Conservation (phyloP, 2,797 vertebrate genomes). For the Anableps anableps region DNA sequence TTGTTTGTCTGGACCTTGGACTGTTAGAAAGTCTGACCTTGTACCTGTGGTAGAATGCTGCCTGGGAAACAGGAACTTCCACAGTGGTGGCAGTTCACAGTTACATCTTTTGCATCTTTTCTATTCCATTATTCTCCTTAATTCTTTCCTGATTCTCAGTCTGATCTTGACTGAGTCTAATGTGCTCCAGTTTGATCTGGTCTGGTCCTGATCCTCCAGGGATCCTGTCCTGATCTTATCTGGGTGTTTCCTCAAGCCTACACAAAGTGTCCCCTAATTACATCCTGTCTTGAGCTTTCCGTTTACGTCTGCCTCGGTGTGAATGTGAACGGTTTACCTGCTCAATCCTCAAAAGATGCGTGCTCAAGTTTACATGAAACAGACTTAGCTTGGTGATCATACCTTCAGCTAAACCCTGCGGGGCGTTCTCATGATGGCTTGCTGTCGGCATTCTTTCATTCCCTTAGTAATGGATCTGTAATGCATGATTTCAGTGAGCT, state of each 20-base stretch:
- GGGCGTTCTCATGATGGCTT: not conserved
- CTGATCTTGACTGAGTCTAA: not conserved
- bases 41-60: not conserved
- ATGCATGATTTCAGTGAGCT: too few species aligned
- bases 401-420: not conserved
- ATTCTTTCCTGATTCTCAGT: not conserved
- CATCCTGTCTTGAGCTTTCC: too few species aligned
- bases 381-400: not conserved
- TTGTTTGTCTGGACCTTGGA: not conserved
- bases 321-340: too few species aligned
- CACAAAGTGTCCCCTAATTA: too few species aligned
- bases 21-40: not conserved
- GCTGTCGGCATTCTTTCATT: not conserved
- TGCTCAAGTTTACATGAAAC: not conserved
- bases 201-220: not conserved
- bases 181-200: not conserved
- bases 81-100: not conserved
- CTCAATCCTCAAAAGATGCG: too few species aligned
- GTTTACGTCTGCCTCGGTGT: too few species aligned
- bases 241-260: too few species aligned
- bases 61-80: not conserved
- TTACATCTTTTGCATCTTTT: not conserved
- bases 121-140: not conserved
- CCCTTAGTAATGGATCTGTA: too few species aligned
- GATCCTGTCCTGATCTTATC: too few species aligned